A percentile compares a stretch with the other conserved stretches of the same genome.
These are phyloP conservation scores for Tineola bisselliella DNA, from an alignment of 2,888 invertebrate species.

Conservation along the genomic window DNA sequence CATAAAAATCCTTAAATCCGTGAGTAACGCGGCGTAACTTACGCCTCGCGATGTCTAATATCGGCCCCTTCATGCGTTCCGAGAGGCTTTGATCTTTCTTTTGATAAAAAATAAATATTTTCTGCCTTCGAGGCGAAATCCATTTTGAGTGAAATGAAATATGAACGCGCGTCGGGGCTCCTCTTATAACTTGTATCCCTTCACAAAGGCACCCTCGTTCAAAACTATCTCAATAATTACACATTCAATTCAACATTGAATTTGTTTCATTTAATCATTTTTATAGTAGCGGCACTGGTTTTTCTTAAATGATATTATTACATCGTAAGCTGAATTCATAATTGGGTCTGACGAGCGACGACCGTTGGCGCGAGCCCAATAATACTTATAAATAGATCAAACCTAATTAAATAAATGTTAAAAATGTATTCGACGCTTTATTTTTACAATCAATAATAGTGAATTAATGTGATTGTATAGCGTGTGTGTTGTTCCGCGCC, in stretches of 20 bases:
- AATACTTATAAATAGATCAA: background rate
- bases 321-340: background rate
- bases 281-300: background rate
- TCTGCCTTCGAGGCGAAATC: conserved; percentile 41
- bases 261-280: background rate
- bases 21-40: background rate
- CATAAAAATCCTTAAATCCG: background rate
- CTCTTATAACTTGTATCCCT: background rate
- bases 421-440: background rate
- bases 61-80: background rate
- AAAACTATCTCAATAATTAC: conserved; percentile 24
- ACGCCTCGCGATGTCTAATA: background rate
- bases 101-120: conserved; percentile 52
- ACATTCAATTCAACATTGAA: conserved; percentile 27
- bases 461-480: background rate
- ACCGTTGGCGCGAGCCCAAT: background rate
- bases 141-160: conserved; percentile 47
- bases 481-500: background rate
- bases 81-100: conserved; percentile 50
- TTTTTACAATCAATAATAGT: background rate
- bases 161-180: conserved; percentile 20
- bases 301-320: background rate
- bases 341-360: background rate
- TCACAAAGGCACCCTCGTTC: conserved; percentile 13
- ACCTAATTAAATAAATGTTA: background rate